Percentiles rank a stretch among this genome's conserved stretches.
These are phyloP conservation scores for Troides helena DNA, from an alignment of 2,888 invertebrate genomes.

Conservation along the genomic window DNA sequence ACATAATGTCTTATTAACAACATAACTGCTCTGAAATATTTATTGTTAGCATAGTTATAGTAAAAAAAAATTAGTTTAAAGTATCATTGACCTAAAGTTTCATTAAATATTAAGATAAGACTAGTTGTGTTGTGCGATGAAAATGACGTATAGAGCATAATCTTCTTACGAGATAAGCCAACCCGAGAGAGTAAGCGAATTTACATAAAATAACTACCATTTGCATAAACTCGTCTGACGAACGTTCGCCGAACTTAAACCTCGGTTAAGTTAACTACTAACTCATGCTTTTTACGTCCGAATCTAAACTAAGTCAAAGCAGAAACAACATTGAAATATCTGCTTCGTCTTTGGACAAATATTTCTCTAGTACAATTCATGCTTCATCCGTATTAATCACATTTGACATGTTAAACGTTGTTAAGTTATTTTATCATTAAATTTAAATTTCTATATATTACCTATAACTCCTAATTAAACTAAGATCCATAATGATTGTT, in stretches of 20 bases:
- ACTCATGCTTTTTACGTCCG: not conserved
- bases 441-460: too few species aligned
- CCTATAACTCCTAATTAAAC: too few species aligned
- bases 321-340: not conserved
- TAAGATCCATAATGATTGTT: too few species aligned
- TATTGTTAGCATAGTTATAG: not conserved
- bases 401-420: too few species aligned
- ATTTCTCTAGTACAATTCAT: too few species aligned
- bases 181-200: conserved; percentile 4
- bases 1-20: not conserved
- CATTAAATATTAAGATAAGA: not conserved
- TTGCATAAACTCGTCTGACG: not conserved
- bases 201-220: conserved; percentile 12
- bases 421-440: too few species aligned
- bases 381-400: too few species aligned
- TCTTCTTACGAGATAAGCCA: conserved; percentile 13
- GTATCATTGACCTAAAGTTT: not conserved
- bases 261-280: not conserved
- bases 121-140: not conserved
- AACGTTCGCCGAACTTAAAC: not conserved
- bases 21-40: not conserved
- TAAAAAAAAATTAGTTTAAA: not conserved
- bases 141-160: conserved; percentile 6
- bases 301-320: not conserved
- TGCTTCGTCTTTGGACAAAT: too few species aligned